Percentiles rank a stretch among this genome's conserved stretches.
Conservation (phyloP, 2,113 vertebrate species). For the Platichthys stellatus region DNA sequence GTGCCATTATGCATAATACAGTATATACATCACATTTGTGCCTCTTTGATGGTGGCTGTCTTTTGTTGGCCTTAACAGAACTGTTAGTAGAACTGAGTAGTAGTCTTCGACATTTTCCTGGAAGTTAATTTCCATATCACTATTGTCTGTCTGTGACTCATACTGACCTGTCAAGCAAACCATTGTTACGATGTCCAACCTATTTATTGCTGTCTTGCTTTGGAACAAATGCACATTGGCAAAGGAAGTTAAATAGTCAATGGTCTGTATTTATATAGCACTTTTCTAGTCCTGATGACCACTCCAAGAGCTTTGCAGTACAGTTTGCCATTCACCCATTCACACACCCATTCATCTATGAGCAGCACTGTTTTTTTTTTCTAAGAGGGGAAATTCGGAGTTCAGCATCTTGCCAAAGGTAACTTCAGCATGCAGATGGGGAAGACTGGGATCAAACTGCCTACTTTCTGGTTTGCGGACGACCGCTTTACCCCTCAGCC, state of each 20-base stretch:
- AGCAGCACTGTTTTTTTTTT: no score
- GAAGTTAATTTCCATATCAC: neutral
- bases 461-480: no score
- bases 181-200: neutral
- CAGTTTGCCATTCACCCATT: no score
- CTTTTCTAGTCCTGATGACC: no score
- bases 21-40: neutral
- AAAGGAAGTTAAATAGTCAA: neutral
- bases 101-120: neutral
- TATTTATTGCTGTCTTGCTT: neutral
- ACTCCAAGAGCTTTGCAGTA: no score
- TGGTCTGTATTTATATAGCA: no score
- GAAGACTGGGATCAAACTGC: no score
- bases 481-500: no score
- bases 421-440: no score
- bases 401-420: no score
- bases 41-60: neutral
- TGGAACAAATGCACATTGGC: neutral
- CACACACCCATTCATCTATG: no score
- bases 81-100: neutral
- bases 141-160: neutral
- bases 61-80: neutral
- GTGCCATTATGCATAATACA: neutral
- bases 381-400: no score
- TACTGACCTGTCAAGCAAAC: neutral